A percentile compares a stretch with the other conserved stretches of the same genome.
Conservation (phyloP, 1,140 invertebrate species). For the Druon quercuslanigerum region DNA sequence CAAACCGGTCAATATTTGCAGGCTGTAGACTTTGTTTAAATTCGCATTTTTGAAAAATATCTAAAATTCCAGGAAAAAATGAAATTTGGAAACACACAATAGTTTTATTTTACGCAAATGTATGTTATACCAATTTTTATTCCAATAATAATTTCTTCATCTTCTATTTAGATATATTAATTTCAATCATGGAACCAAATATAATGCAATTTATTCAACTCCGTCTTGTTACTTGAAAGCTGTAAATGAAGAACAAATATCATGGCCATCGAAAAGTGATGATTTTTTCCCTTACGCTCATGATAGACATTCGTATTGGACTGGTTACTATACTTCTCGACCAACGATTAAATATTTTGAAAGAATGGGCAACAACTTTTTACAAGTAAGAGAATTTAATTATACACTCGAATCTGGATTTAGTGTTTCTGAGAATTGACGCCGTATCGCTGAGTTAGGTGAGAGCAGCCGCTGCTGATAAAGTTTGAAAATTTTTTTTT, state of each 20-base stretch:
- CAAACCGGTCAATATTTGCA: too few relatives aligned
- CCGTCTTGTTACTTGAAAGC: constrained; percentile 95
- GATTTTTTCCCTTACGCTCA: constrained; percentile 96
- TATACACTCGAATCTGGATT: too few relatives aligned
- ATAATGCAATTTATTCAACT: constrained; percentile 94
- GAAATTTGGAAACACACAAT: too few relatives aligned
- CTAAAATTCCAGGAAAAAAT: too few relatives aligned
- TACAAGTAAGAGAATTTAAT: constrained; percentile 79
- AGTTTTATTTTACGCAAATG: too few relatives aligned
- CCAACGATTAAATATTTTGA: constrained; percentile 89
- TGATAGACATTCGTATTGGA: constrained; percentile 91
- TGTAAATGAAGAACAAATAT: constrained; percentile 81
- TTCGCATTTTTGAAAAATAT: too few relatives aligned
- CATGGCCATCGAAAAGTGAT: constrained; percentile 83
- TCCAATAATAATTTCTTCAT: constrained; percentile 10
- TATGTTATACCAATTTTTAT: too few relatives aligned
- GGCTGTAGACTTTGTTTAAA: too few relatives aligned
- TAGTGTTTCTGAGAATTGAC: too few relatives aligned
- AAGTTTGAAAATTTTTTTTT: too few relatives aligned
- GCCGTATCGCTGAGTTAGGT: too few relatives aligned
- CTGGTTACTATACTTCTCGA: constrained; percentile 95
- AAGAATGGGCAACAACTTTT: constrained; percentile 85
- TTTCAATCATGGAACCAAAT: constrained; percentile 77
- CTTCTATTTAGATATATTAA: constrained; percentile 75
- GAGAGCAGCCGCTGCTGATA: too few relatives aligned